Evolutionary conservation across 2,113 vertebrate species (phyloP).

Genomic region (Oncorhynchus gorbuscha): DNA sequence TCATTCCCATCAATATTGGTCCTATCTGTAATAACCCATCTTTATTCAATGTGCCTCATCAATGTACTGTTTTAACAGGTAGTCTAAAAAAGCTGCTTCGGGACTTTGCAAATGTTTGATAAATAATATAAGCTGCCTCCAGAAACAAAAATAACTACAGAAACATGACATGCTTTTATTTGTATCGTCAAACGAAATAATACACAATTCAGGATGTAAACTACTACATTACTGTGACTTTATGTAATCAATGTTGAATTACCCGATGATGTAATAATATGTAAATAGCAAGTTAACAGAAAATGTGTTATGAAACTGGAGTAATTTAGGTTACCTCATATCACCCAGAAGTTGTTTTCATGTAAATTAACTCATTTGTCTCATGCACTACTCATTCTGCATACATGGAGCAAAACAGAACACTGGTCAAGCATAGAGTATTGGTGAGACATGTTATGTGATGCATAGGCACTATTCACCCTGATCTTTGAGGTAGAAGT

Average conservation of each 20-base stretch:
- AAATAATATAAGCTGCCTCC: too few species aligned
- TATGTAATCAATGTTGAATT: slow-evolving; percentile 5
- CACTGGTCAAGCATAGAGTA: not conserved
- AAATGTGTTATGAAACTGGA: slow-evolving; percentile 1
- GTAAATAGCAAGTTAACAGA: slow-evolving; percentile 39
- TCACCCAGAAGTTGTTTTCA: slow-evolving; percentile 7
- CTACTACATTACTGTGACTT: slow-evolving; percentile 20
- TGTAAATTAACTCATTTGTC: slow-evolving; percentile 12
- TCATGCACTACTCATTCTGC: slow-evolving; percentile 45
- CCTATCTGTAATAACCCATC: not conserved
- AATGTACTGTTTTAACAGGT: not conserved
- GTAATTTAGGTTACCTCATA: slow-evolving; percentile 27
- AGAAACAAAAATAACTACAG: not conserved
- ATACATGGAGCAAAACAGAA: slow-evolving; percentile 23
- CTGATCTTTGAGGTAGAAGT: slow-evolving; percentile 34
- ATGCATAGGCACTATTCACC: slow-evolving; percentile 65
- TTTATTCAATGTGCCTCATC: not conserved
- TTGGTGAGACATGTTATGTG: slow-evolving; percentile 13
- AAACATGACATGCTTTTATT: slow-evolving; percentile 31
- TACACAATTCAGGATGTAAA: slow-evolving; percentile 5
- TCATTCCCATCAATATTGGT: not conserved
- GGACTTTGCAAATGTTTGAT: too few species aligned
- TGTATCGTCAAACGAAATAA: slow-evolving; percentile 16
- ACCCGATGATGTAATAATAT: slow-evolving; percentile 17
- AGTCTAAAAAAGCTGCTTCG: too few species aligned